These are phyloP conservation scores for Platycercus adscitus DNA, from an alignment of 2,113 vertebrate species.

Conservation along the genomic window DNA sequence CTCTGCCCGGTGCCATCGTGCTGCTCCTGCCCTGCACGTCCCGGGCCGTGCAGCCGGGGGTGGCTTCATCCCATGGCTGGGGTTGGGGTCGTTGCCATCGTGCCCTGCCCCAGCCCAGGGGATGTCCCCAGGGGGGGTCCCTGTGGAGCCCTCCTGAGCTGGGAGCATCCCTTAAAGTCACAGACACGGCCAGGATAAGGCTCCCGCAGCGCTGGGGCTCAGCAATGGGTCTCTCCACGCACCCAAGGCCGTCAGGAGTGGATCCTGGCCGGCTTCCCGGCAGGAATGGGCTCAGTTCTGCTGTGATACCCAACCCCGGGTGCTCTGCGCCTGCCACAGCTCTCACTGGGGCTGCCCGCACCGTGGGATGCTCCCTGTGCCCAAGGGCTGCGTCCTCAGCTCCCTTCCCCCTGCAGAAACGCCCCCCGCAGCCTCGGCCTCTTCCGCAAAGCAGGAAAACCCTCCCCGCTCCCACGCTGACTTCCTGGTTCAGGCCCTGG, in stretches of 20 bases:
- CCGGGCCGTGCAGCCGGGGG: background rate
- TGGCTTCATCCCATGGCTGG: background rate
- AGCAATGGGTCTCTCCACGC: background rate
- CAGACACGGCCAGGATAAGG: accelerated
- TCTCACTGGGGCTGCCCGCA: accelerated
- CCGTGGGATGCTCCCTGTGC: accelerated
- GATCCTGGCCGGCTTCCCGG: background rate
- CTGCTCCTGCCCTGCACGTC: background rate
- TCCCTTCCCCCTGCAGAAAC: background rate
- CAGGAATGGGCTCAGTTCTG: background rate
- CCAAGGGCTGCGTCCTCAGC: accelerated
- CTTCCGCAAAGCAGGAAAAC: background rate
- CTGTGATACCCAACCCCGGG: background rate
- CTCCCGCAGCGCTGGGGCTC: background rate
- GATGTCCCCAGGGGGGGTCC: background rate
- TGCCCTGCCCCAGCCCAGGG: background rate
- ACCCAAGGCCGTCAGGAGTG: accelerated
- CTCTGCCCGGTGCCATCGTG: background rate
- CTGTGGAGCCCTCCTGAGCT: background rate
- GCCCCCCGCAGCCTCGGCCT: background rate
- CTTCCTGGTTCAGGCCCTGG: background rate
- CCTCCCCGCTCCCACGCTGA: background rate
- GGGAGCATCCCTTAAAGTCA: background rate
- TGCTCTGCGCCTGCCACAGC: background rate
- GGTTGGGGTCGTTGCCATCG: background rate